Conservation (phyloP, 1,140 invertebrate species). For the Calephelis virginiensis region DNA sequence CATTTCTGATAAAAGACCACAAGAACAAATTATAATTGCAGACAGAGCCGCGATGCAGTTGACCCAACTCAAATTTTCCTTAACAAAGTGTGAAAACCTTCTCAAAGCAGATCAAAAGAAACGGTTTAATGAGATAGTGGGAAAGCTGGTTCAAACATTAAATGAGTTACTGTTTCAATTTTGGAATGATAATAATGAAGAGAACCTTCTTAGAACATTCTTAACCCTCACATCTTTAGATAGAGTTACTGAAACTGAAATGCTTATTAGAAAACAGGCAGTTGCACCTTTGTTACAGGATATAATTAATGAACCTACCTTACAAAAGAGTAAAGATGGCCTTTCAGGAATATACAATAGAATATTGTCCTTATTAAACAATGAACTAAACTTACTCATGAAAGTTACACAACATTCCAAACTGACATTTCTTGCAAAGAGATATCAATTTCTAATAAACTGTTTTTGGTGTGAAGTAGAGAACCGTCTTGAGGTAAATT, state of each 20-base stretch:
- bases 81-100: constrained; percentile 81
- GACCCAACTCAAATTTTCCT: constrained; percentile 87
- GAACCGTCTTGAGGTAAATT: constrained; percentile 85
- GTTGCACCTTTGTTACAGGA: constrained; percentile 85
- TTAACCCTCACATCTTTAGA: constrained; percentile 84
- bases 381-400: constrained; percentile 81
- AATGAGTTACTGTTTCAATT: constrained; percentile 81
- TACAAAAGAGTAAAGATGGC: constrained; percentile 85
- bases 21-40: constrained; percentile 73
- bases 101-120: constrained; percentile 73
- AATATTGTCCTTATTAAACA: constrained; percentile 85
- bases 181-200: constrained; percentile 78
- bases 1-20: constrained; percentile 61
- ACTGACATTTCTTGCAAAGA: constrained; percentile 80
- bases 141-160: constrained; percentile 79
- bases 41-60: constrained; percentile 87
- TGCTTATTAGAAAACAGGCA: constrained; percentile 84
- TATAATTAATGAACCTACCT: constrained; percentile 86
- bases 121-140: constrained; percentile 76
- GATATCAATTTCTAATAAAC: constrained; percentile 92
- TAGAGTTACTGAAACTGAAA: constrained; percentile 85
- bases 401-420: constrained; percentile 81
- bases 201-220: constrained; percentile 81
- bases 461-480: constrained; percentile 94
- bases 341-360: constrained; percentile 87